Evolutionary conservation across 2,113 vertebrate genomes (phyloP), one percentile per base, ranked within the genome.

Genomic region (Lucifuga dentata): DNA sequence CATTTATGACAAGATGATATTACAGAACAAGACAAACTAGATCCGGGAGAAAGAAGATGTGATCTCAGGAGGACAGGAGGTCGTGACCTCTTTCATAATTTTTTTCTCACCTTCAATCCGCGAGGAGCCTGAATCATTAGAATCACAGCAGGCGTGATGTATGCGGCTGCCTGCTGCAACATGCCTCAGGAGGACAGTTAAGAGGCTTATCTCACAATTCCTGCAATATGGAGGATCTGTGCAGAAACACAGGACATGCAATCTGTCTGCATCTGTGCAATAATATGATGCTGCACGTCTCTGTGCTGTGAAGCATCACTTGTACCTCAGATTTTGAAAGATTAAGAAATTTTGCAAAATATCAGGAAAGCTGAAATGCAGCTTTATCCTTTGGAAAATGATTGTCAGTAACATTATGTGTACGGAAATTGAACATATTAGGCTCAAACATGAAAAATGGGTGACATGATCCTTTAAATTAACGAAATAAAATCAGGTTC

Each of bases 101-200:
- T 69, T 43, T 17, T 11, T 33, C 43, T 60, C 50, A 33, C 26
- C 38, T 52, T 40, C 40, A 35, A 8, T 1, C 49, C 44, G 19
- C 8, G 26, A 33, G 29, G 39, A 40, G 19, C 24, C 3, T 1
- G 15, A 20, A 68, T 49, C n/a, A 19, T 50, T 21, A 26, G 15
- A 24, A 53, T 53, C 5, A 0, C 48, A 24, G 33, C 69, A 63
- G 71, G 67, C 61, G 52, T 36, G 43, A 50, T 19, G 48, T 20
- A 3, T 21, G 67, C 9, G 23, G 24, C 55, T 49, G 57, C 50
- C 26, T n/a, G 68, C 39, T 43, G 75, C 58, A 41, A 15, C 36
- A 2, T 2, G 53, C 59, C 76, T 82, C 68, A 20, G 1, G 80
- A 83, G 76, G 52, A 65, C 62, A 21, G 50, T 50, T 74, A 77